Conservation (phyloP, 2,888 invertebrate genomes). For the Acrocyrtus sp. region DNA sequence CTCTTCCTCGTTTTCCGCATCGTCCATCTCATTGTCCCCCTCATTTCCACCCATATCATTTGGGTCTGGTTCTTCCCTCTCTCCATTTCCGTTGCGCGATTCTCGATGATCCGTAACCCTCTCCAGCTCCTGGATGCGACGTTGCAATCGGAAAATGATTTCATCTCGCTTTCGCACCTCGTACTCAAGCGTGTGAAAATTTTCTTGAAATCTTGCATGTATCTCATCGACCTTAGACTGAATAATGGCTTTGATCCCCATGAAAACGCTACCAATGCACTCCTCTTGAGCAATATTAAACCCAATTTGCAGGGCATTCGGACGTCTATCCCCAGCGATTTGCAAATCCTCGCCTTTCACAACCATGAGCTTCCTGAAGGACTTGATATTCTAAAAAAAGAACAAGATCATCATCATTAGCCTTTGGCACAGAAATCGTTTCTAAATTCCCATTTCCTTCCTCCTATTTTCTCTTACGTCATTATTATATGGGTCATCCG, state of each 20-base stretch:
- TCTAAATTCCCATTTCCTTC: too few species aligned
- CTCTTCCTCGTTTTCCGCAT: slow-evolving; percentile 54
- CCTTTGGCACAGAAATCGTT: too few species aligned
- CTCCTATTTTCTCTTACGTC: too few species aligned
- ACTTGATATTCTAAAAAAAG: slow-evolving; percentile 51
- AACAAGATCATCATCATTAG: too few species aligned
- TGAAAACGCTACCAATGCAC: slow-evolving; percentile 81
- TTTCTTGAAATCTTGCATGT: slow-evolving; percentile 68
- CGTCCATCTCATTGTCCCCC: slow-evolving; percentile 50
- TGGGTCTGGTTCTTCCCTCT: not conserved
- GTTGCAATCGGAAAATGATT: slow-evolving; percentile 81
- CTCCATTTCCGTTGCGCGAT: slow-evolving; percentile 13
- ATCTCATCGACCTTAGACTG: slow-evolving; percentile 69
- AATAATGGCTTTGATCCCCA: slow-evolving; percentile 84
- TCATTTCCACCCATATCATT: slow-evolving; percentile 33
- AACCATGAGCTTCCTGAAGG: slow-evolving; percentile 27
- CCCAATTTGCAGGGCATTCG: slow-evolving; percentile 47
- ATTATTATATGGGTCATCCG: slow-evolving; percentile 20
- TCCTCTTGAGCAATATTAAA: slow-evolving; percentile 73
- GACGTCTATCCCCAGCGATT: slow-evolving; percentile 7
- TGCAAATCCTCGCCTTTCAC: slow-evolving; percentile 42
- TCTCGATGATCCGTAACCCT: slow-evolving; percentile 40
- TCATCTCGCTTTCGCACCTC: slow-evolving; percentile 85
- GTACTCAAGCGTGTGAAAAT: slow-evolving; percentile 80
- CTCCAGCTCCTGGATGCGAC: slow-evolving; percentile 77